phyloP scores from a whole-genome alignment of 2,113 vertebrate species.

The Indri indri region DNA sequence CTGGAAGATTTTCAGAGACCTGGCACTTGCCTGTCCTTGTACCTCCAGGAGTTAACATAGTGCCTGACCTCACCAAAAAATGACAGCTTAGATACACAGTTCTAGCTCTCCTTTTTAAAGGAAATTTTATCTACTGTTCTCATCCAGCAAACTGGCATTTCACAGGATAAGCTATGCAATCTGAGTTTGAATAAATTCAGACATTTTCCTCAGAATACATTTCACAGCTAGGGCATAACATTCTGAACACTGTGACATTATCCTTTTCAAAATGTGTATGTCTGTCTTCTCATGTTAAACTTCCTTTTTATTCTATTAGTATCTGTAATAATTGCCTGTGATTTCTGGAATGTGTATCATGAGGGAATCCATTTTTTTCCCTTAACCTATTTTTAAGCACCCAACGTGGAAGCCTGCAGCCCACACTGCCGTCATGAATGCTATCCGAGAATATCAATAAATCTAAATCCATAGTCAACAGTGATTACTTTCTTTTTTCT shows the following conservation, averaged over 20 bases:
- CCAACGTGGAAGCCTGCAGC: neutral
- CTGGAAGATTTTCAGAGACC: neutral
- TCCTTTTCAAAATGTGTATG: neutral
- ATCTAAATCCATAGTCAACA: constrained; percentile 6
- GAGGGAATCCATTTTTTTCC: neutral
- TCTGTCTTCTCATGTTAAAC: constrained; percentile 22
- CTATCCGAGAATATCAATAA: constrained; percentile 35
- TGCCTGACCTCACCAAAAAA: neutral
- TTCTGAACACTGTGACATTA: constrained; percentile 29
- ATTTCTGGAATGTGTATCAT: constrained; percentile 1
- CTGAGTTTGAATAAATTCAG: constrained; percentile 57
- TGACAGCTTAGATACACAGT: neutral
- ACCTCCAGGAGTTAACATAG: neutral
- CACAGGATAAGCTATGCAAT: constrained; percentile 35
- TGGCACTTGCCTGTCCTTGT: neutral
- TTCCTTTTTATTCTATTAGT: neutral
- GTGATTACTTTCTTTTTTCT: constrained; percentile 19
- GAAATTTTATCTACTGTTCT: constrained; percentile 45
- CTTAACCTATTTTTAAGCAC: constrained; percentile 39
- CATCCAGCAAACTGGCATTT: constrained; percentile 54
- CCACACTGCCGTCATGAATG: neutral
- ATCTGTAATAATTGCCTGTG: constrained; percentile 7
- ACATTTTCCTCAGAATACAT: constrained; percentile 41
- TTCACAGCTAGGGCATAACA: constrained; percentile 26
- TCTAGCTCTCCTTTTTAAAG: constrained; percentile 46